These are phyloP conservation scores for Litocranius walleri DNA, from an alignment of 2,113 vertebrate species.

Conservation along the genomic window DNA sequence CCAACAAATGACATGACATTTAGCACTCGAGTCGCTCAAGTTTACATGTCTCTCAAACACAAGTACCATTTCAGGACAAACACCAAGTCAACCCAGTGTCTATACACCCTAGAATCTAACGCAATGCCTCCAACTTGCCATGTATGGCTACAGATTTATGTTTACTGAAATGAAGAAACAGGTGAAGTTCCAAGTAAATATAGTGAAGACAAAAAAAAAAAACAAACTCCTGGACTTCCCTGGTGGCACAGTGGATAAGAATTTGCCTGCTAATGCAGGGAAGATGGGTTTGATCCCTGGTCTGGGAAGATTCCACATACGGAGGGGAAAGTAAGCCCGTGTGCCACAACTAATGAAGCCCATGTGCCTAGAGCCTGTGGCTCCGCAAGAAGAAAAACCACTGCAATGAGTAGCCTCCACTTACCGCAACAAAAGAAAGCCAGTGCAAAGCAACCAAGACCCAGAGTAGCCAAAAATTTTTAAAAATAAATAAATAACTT, in stretches of 20 bases:
- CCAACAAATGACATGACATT: neutral
- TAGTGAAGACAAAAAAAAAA: neutral
- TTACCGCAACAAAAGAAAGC: neutral
- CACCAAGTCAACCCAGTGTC: neutral
- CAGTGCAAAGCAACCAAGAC: neutral
- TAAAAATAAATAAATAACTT: neutral
- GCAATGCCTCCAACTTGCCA: neutral
- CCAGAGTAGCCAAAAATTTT: neutral
- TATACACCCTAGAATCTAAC: neutral
- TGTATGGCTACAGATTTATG: neutral
- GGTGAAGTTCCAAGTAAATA: slow-evolving; percentile 1
- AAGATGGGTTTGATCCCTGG: neutral
- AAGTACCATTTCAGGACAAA: neutral
- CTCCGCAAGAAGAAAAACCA: neutral
- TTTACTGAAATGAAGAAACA: neutral
- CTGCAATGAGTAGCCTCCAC: neutral
- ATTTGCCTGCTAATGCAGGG: neutral
- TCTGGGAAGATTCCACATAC: neutral
- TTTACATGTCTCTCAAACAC: neutral
- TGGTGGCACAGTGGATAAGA: neutral
- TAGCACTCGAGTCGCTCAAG: neutral
- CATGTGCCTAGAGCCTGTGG: neutral
- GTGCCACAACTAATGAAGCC: neutral
- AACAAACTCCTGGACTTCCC: neutral
- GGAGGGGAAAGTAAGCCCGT: neutral